Evolutionary conservation across 2,797 vertebrate species (phyloP).

Genomic region (Labroides dimidiatus): DNA sequence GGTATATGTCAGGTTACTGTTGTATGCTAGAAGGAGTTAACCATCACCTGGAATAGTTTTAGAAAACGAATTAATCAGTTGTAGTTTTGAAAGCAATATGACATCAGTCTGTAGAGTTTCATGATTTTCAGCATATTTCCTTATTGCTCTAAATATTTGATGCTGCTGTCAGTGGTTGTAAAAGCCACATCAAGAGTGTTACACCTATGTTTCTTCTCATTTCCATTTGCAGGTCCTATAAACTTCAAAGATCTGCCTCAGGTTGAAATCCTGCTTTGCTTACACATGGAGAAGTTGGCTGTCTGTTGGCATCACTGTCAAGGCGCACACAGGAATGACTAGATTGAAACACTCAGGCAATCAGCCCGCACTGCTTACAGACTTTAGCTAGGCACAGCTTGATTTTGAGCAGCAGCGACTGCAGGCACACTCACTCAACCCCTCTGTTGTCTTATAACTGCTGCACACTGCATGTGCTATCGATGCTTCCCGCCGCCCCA

Average conservation of each 20-base stretch:
- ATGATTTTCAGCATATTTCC: conserved; percentile 59
- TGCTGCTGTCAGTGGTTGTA: conserved; percentile 56
- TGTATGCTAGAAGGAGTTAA: conserved; percentile 22
- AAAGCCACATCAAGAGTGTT: conserved; percentile 56
- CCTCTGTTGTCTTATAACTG: conserved; percentile 69
- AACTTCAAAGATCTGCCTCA: conserved; percentile 73
- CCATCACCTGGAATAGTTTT: conserved; percentile 10
- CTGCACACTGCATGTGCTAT: conserved; percentile 63
- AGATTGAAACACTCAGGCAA: conserved; percentile 70
- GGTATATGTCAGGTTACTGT: conserved; percentile 11
- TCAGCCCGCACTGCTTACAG: conserved; percentile 71
- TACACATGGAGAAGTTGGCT: conserved; percentile 71
- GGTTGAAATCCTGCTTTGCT: conserved; percentile 74
- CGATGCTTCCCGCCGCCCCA: conserved; percentile 54
- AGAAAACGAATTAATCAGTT: conserved; percentile 33
- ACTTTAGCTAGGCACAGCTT: conserved; percentile 65
- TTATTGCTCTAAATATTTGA: conserved; percentile 60
- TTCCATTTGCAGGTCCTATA: conserved; percentile 63
- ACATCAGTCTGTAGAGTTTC: conserved; percentile 37
- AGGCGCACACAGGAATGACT: conserved; percentile 57
- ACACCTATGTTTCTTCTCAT: conserved; percentile 44
- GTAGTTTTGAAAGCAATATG: conserved; percentile 17
- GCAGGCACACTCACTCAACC: conserved; percentile 60
- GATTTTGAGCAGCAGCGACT: conserved; percentile 76
- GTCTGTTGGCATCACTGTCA: conserved; percentile 78